Percentiles rank a stretch among this genome's conserved stretches.
These are phyloP conservation scores for Lacerta bilineata DNA, from an alignment of 2,797 vertebrate genomes.

Conservation along the genomic window DNA sequence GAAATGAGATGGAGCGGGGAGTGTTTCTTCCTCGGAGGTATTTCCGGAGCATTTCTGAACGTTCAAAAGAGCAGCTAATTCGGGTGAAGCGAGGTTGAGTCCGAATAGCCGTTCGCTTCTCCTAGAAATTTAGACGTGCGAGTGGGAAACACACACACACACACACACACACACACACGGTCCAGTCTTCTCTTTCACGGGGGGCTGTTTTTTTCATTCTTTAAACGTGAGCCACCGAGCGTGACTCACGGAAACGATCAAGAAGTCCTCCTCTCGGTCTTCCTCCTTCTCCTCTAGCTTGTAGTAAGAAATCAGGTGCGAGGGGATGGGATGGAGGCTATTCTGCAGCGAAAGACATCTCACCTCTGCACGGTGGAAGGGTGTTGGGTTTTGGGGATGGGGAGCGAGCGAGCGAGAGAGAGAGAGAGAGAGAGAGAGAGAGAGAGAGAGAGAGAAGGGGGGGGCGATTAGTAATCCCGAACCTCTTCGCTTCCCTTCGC, in stretches of 20 bases:
- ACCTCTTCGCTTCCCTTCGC: slow-evolving; percentile 39
- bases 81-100: neutral
- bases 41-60: neutral
- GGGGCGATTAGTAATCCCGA: slow-evolving; percentile 49
- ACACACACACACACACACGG: neutral
- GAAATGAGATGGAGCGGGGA: too few relatives aligned
- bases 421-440: slow-evolving; percentile 53
- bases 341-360: neutral
- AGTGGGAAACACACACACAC: neutral
- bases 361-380: slow-evolving; percentile 37
- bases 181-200: neutral
- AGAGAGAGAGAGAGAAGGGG: slow-evolving; percentile 56
- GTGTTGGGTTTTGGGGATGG: slow-evolving; percentile 8
- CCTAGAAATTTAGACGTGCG: too few relatives aligned
- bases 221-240: neutral
- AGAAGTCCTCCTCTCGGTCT: neutral
- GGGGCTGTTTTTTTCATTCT: slow-evolving; percentile 23
- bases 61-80: neutral
- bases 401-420: slow-evolving; percentile 20
- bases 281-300: neutral
- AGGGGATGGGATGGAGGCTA: neutral
- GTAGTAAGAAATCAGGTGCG: neutral
- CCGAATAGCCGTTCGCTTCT: too few relatives aligned
- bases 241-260: neutral
- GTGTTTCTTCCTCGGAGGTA: neutral